Percentiles rank a stretch among this genome's conserved stretches.
These are phyloP conservation scores for Caenorhabditis drosophilae DNA, from an alignment of 2,888 invertebrate genomes.

Conservation along the genomic window DNA sequence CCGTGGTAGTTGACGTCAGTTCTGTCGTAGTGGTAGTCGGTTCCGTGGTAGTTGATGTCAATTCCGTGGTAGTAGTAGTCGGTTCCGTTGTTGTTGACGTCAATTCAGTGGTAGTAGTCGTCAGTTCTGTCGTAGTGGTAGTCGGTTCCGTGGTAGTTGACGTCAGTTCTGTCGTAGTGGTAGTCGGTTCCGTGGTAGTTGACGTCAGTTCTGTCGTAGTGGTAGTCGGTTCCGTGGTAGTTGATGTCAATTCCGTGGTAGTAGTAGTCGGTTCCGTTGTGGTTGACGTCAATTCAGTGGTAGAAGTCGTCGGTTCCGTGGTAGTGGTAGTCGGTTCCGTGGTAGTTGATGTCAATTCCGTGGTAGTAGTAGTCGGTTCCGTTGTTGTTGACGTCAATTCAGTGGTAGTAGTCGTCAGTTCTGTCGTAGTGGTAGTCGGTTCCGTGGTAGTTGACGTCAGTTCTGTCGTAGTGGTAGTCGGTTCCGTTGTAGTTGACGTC, in stretches of 20 bases:
- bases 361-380: neutral
- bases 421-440: slow-evolving; percentile 1
- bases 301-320: neutral
- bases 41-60: slow-evolving; percentile 10
- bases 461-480: neutral
- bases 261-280: neutral
- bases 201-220: neutral
- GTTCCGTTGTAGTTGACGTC: slow-evolving; percentile 1
- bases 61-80: slow-evolving; percentile 5
- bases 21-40: slow-evolving; percentile 12
- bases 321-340: neutral
- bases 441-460: neutral
- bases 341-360: neutral
- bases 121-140: neutral
- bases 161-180: neutral
- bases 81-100: slow-evolving; percentile 10
- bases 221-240: neutral
- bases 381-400: neutral
- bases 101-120: neutral
- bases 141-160: neutral
- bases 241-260: neutral
- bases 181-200: neutral
- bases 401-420: neutral
- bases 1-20: slow-evolving; percentile 6
- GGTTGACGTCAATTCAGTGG: neutral